Base-by-base conservation (phyloP, 2,888 invertebrate species). In the Diplolepis rosae region DNA sequence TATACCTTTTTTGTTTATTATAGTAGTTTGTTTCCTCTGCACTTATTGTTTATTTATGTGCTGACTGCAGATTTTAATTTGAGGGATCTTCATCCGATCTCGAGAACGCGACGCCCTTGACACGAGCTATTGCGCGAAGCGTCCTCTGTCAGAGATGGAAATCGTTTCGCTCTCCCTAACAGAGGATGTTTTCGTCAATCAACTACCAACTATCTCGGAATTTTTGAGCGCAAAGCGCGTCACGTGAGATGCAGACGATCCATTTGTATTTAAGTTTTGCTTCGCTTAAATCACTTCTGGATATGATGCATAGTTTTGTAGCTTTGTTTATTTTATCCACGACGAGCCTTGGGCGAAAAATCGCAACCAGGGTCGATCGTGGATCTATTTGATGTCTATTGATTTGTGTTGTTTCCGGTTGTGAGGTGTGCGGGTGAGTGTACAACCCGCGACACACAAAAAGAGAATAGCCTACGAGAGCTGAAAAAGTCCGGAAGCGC, bases 61-160 rank as follows among this genome's bases (percentile, higher is more conserved):
- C 85, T 86, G 84, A 87, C 87, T 88, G 88, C 83, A 85, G 87
- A 86, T 87, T 88, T 84, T 88, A 87, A 88, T 87, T 88, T 87
- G 84, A 84, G 82, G 85, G 83, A 83, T 79, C 73, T 78, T 83
- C 84, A 81, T 75, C 74, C 79, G 73, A 72, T 66, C 75, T 80
- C 80, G 77, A 61, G 69, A 50, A 69, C n/a, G 48, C 22, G 70
- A 51, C 56, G 66, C 65, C 66, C 72, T 50, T 22, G 39, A 42
- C 22, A 11, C 22, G 22, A 18, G 4, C 48, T 22, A 4, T 48
- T 48, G 2, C 48, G 30, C n/a, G 39, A 39, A 39, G 7, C n/a
- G n/a, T n/a, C 61, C 24, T 42, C 15, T 61, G 24, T 11, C 24
- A 56, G 1, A 22, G 18, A 13, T 22, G 11, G 22, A 13, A 24